phyloP scores from a whole-genome alignment of 2,888 invertebrate species.

The Drosophila anomelani region DNA sequence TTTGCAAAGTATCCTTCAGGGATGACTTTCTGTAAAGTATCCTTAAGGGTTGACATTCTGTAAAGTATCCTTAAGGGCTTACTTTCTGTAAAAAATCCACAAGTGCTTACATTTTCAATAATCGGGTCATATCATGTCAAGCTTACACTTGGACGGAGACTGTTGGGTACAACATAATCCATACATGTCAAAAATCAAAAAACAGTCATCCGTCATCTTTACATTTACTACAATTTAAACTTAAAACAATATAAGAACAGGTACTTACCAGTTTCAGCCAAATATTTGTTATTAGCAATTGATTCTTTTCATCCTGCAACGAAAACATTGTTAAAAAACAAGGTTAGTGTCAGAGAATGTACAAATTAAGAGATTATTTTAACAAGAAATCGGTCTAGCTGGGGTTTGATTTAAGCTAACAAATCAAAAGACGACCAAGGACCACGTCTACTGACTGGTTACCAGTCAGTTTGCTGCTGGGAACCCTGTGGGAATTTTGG shows the following conservation, averaged over 20 bases:
- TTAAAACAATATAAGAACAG: background rate
- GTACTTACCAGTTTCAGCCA: slow-evolving; percentile 97
- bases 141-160: background rate
- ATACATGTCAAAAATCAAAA: slow-evolving; percentile 1
- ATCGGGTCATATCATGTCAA: background rate
- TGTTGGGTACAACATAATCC: background rate
- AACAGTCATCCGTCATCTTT: background rate
- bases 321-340: background rate
- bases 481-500: background rate
- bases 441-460: background rate
- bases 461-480: background rate
- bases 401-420: background rate
- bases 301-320: slow-evolving; percentile 97
- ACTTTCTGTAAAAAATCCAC: background rate
- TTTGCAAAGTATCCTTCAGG: background rate
- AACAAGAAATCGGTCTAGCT: no score
- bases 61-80: background rate
- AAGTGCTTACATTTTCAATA: slow-evolving; percentile 2
- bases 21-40: slow-evolving; percentile 4
- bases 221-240: background rate
- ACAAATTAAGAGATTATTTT: background rate
- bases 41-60: slow-evolving; percentile 1
- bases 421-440: background rate
- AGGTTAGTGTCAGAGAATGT: background rate
- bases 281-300: slow-evolving; percentile 97